Conservation (phyloP, 2,888 invertebrate species). For the Parnassius orleans region DNA sequence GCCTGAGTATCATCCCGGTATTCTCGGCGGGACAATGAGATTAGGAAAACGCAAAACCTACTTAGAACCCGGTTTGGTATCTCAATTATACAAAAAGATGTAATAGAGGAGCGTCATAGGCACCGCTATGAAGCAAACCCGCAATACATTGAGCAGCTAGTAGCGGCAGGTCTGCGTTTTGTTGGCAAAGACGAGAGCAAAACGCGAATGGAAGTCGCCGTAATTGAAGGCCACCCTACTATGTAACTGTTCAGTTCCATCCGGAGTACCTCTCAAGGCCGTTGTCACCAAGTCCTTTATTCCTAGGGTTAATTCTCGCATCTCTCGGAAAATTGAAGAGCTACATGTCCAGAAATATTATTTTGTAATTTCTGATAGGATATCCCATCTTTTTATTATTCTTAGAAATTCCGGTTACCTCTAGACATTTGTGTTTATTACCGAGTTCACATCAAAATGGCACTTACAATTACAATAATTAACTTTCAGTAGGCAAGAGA, state of each 20-base stretch:
- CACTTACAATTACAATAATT: no score
- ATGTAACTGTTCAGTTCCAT: constrained; percentile 97
- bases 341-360: no score
- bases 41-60: constrained; percentile 95
- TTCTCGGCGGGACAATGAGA: constrained; percentile 98
- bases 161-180: constrained; percentile 92
- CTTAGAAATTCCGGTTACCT: no score
- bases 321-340: no score
- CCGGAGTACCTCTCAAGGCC: constrained; percentile 98
- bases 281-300: constrained; percentile 95
- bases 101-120: constrained; percentile 96
- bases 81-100: constrained; percentile 87
- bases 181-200: constrained; percentile 92
- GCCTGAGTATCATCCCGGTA: constrained; percentile 97
- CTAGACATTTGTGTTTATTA: no score
- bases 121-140: constrained; percentile 99
- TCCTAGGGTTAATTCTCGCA: no score
- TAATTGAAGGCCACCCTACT: constrained; percentile 95
- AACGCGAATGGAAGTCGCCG: constrained; percentile 96
- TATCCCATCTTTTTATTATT: no score
- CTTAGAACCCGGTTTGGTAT: constrained; percentile 85
- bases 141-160: constrained; percentile 87
- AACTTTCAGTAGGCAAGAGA: no score
- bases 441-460: no score
- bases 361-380: no score